phyloP scores from a whole-genome alignment of 2,797 vertebrate species.

The Muscicapa striata region DNA sequence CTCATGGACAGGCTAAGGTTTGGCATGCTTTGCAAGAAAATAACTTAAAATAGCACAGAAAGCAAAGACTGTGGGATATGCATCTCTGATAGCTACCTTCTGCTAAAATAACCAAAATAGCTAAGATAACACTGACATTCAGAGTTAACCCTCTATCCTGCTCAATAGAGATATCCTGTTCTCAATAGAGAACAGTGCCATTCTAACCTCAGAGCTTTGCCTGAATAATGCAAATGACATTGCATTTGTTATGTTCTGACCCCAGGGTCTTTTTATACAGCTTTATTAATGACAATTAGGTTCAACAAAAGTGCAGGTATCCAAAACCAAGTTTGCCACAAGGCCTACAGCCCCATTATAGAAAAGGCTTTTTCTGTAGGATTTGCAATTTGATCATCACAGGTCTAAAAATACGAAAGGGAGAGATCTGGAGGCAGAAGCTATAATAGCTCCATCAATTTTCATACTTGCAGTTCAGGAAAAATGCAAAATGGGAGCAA shows the following conservation, averaged over 20 bases:
- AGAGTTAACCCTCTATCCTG: background rate
- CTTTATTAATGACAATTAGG: background rate
- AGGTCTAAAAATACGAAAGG: background rate
- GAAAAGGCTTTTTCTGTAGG: background rate
- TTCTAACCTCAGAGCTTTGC: background rate
- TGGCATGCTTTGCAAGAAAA: constrained; percentile 24
- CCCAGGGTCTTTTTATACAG: background rate
- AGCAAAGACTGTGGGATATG: background rate
- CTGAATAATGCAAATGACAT: background rate
- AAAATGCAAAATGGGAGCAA: background rate
- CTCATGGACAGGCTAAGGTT: background rate
- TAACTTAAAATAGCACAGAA: constrained; percentile 33
- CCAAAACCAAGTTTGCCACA: background rate
- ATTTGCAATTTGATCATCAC: background rate
- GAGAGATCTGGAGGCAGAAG: background rate
- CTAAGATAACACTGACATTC: background rate
- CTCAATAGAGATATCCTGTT: background rate
- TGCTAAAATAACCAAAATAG: background rate
- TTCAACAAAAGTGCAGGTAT: background rate
- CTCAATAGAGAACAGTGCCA: background rate
- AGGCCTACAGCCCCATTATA: background rate
- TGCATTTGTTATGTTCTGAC: background rate
- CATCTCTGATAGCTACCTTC: background rate
- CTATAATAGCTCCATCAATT: background rate
- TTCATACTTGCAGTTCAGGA: background rate